Percentiles rank a stretch among this genome's conserved stretches.
phyloP scores from a whole-genome alignment of 1,140 invertebrate species.

The Zaprionus tsacasi region DNA sequence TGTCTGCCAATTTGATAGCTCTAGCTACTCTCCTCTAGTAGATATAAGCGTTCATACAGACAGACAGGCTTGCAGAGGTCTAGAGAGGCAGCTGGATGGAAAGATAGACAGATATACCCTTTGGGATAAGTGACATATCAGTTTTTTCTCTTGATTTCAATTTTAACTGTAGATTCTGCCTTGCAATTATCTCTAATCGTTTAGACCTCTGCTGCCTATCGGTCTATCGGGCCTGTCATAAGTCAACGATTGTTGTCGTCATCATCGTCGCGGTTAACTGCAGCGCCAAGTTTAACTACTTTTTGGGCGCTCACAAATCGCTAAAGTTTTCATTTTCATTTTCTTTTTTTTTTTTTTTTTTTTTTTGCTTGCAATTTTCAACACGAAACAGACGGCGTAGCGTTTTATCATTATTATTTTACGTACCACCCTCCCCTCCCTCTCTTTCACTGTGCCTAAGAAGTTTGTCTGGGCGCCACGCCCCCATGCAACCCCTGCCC shows the following conservation, averaged over 20 bases:
- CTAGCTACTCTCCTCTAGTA: too few relatives aligned
- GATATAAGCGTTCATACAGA: too few relatives aligned
- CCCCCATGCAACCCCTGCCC: background rate
- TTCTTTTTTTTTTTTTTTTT: slow-evolving; percentile 9
- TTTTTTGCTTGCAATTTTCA: slow-evolving; percentile 63
- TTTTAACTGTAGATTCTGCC: too few relatives aligned
- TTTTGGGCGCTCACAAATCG: slow-evolving; percentile 65
- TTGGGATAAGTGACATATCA: too few relatives aligned
- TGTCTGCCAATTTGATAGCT: too few relatives aligned
- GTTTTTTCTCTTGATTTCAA: too few relatives aligned
- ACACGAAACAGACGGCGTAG: slow-evolving; percentile 59
- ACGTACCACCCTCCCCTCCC: background rate
- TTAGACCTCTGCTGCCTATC: background rate
- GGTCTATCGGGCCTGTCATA: slow-evolving; percentile 39
- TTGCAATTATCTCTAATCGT: background rate
- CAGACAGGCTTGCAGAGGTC: too few relatives aligned
- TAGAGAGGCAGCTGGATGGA: too few relatives aligned
- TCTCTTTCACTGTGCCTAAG: slow-evolving; percentile 4
- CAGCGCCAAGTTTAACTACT: slow-evolving; percentile 65
- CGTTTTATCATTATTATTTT: slow-evolving; percentile 50
- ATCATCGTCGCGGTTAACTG: slow-evolving; percentile 50
- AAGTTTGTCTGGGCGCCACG: slow-evolving; percentile 49
- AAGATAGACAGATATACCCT: too few relatives aligned
- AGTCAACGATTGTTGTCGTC: slow-evolving; percentile 67
- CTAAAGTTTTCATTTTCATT: slow-evolving; percentile 53